Evolutionary conservation across 2,797 vertebrate species (phyloP), one percentile per base, ranked within the genome.

Genomic region (Pseudopleuronectes americanus): DNA sequence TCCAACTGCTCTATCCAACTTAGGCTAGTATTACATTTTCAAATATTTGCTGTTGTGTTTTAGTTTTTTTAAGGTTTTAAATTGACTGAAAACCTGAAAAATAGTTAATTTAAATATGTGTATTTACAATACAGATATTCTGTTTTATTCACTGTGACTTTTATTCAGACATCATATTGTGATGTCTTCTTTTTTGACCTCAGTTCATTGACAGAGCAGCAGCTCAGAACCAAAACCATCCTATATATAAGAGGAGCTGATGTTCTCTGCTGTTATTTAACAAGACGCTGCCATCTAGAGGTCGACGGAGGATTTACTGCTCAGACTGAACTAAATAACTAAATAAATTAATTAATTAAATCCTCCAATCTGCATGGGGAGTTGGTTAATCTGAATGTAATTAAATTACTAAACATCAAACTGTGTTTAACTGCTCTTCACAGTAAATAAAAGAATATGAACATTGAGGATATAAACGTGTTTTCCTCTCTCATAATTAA

Each of bases 211-310:
- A 28, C 48, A 33, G 47, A 49, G 31, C 7, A 45, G 48, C 54
- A 64, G 70, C 31, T n/a, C 53, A 56, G 2, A 21, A 67, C 45
- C 16, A 55, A 23, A 58, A 56, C 4, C 31, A 70, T 36, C n/a
- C n/a, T n/a, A n/a, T n/a, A n/a, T n/a, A n/a, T n/a, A n/a, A n/a
- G n/a, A 54, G 19, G 16, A 45, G 4, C 17, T 19, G 21, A 7
- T 1, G 8, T 4, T 12, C 3, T 22, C 4, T 22, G 12, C 8
- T 17, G 0, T 17, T 57, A 2, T 65, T 51, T 57, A 22, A 56
- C 8, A 19, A 58, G 84, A 74, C 31, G 59, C 61, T 72, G 81
- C 64, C 85, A 90, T 68, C 90, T 68, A 89, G 85, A 3, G 89
- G 77, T 9, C 36, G 53, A 23, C 16, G 22, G 1, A 4, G 0